Evolutionary conservation across 2,888 invertebrate species (phyloP), one percentile per base, ranked within the genome.

Genomic region (Drosophila cognata): DNA sequence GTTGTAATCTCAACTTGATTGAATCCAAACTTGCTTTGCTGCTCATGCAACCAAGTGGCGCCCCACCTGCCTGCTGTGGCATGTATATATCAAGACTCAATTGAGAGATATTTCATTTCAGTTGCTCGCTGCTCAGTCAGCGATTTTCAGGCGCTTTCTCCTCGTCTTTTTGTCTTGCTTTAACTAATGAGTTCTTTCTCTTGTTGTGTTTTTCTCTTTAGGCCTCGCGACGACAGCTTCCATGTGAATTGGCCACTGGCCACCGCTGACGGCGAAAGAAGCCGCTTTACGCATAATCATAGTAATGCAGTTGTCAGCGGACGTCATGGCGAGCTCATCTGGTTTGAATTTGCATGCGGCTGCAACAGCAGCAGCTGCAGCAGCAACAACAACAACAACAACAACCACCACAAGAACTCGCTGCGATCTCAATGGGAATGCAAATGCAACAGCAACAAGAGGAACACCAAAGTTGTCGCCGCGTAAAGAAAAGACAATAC

Each of bases 401-500:
- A 7, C 13, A 46, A 46, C 13, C 33, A 29, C 57, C 36, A 25
- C 36, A 56, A 66, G 77, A 25, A 46, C 4, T 46, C 46, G 46
- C 16, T 61, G 66, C 71, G 88, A 83, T 68, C 68, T 57, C 69
- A 84, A 86, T 77, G 79, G 74, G n/a, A 84, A 77, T 71, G 69
- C 68, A 58, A 72, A 55, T 7, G 31, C 61, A 55, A 48, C 48
- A 50, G 21, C 52, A 28, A 25, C 53, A 50, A 41, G 38, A 56
- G 21, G 55, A 59, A 31, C 66, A 29, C 56, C 70, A 31, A 64
- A 48, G 35, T 57, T 56, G 38, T 69, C 79, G 63, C 80, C 82
- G 71, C 85, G 84, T 70, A 92, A 91, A 84, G 89, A 91, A 74
- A 92, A 92, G 65, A 91, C 91, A 72, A 86, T 92, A 66, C 86